Percentiles rank a stretch among this genome's conserved stretches.
Evolutionary conservation across 2,797 vertebrate genomes (phyloP).

Genomic region (Falco columbarius): DNA sequence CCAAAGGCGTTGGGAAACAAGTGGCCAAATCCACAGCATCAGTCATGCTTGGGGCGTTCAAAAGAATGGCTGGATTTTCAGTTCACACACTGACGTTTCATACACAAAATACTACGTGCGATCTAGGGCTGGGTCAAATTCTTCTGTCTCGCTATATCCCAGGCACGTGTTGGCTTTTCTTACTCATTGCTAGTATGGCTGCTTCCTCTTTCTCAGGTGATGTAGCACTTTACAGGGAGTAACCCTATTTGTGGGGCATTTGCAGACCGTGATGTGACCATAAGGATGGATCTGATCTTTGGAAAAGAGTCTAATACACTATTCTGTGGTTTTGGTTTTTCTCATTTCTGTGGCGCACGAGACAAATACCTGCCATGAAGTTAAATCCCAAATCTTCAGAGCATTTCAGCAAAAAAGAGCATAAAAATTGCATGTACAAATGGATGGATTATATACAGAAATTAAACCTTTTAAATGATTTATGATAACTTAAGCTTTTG

Average conservation of each 20-base stretch:
- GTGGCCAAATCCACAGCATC: conserved; percentile 38
- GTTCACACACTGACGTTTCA: not conserved
- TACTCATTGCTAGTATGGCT: not conserved
- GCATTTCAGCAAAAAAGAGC: not conserved
- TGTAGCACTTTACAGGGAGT: not conserved
- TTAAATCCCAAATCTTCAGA: not conserved
- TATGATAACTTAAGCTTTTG: not conserved
- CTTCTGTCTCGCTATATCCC: not conserved
- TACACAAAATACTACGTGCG: not conserved
- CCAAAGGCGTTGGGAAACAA: conserved; percentile 27
- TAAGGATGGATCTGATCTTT: not conserved
- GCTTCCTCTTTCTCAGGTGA: not conserved
- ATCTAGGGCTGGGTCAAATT: not conserved
- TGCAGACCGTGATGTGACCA: not conserved
- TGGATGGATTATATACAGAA: not conserved
- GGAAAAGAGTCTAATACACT: not conserved
- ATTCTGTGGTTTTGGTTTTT: not conserved
- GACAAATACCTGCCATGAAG: not conserved
- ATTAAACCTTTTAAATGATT: not conserved
- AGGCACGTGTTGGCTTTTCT: not conserved
- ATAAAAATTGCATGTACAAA: not conserved
- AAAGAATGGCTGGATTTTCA: conserved; percentile 42
- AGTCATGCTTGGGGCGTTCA: not conserved
- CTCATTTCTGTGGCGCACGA: not conserved
- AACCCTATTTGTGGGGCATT: not conserved